Evolutionary conservation across 2,888 invertebrate species (phyloP).

Genomic region (Mantis religiosa): DNA sequence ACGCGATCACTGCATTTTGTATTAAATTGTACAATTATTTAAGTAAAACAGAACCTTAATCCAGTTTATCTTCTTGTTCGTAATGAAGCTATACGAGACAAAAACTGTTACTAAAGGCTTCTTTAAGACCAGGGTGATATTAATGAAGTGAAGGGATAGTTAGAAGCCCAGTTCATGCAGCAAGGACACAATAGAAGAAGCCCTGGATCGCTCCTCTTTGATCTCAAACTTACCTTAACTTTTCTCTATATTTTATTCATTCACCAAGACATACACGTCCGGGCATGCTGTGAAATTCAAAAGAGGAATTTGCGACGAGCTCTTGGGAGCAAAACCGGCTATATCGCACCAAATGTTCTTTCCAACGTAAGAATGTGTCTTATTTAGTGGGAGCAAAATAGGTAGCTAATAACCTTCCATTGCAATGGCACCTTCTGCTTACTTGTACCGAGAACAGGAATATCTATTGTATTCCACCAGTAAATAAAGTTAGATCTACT

Average conservation of each 20-base stretch:
- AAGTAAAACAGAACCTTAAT: too few relatives aligned
- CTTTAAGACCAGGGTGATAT: background rate
- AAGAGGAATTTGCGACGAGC: background rate
- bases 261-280: background rate
- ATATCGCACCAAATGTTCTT: background rate
- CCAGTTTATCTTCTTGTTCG: too few relatives aligned
- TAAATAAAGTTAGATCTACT: too few relatives aligned
- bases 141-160: background rate
- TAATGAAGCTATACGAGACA: too few relatives aligned
- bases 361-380: too few relatives aligned
- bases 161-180: background rate
- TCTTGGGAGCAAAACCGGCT: background rate
- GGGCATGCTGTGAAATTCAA: background rate
- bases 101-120: background rate
- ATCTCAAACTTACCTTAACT: background rate
- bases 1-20: too few relatives aligned
- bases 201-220: background rate
- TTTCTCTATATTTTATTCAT: background rate
- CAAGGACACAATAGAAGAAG: background rate
- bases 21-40: too few relatives aligned
- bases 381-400: too few relatives aligned
- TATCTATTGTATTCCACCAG: too few relatives aligned
- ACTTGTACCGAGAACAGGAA: too few relatives aligned
- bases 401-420: too few relatives aligned
- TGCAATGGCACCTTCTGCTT: too few relatives aligned